These are phyloP conservation scores for Camponotus vicinus DNA, from an alignment of 1,140 invertebrate species.

Conservation along the genomic window DNA sequence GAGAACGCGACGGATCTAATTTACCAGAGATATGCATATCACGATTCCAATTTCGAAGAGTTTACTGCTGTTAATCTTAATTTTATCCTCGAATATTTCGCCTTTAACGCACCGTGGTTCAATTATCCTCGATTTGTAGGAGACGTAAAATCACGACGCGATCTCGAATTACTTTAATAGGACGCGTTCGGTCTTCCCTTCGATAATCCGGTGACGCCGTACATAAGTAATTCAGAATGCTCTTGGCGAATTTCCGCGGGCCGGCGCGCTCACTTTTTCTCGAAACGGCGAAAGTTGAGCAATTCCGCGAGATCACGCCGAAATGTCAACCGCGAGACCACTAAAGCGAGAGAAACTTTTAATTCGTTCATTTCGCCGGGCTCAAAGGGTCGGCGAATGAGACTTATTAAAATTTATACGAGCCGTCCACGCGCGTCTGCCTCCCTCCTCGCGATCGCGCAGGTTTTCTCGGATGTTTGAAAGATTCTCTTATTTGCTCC, in stretches of 20 bases:
- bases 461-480: conserved; percentile 23
- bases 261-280: conserved; percentile 55
- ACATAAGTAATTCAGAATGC: conserved; percentile 73
- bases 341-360: conserved; percentile 83
- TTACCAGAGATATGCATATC: conserved; percentile 9
- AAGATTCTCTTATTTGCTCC: conserved; percentile 30
- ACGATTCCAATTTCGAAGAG: not conserved
- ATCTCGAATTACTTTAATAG: not conserved
- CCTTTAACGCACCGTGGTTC: not conserved
- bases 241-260: conserved; percentile 59
- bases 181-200: not conserved
- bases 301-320: conserved; percentile 77
- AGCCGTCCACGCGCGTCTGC: conserved; percentile 40
- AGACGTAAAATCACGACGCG: not conserved
- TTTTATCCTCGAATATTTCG: no score
- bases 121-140: not conserved
- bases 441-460: conserved; percentile 18
- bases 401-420: conserved; percentile 84
- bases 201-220: conserved; percentile 1
- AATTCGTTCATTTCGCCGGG: conserved; percentile 83
- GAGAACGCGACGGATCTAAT: conserved; percentile 22
- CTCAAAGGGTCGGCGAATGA: conserved; percentile 82
- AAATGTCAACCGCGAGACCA: conserved; percentile 84
- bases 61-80: not conserved
- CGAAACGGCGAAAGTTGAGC: conserved; percentile 80